A percentile compares a stretch with the other conserved stretches of the same genome.
phyloP scores from a whole-genome alignment of 2,797 vertebrate species.

The Neosalanx taihuensis region DNA sequence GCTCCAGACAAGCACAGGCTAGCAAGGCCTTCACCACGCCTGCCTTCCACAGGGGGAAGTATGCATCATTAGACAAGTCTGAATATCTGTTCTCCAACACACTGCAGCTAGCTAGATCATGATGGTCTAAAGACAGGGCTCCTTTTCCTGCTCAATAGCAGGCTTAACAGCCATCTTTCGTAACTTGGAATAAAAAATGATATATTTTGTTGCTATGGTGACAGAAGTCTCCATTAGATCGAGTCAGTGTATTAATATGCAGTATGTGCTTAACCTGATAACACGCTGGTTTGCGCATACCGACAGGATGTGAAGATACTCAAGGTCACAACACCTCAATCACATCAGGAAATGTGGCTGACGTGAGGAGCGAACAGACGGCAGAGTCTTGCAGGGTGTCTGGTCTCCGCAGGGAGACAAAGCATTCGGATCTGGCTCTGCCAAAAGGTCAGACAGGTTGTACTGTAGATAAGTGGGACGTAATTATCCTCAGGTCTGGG shows the following conservation, averaged over 20 bases:
- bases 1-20: constrained; percentile 70
- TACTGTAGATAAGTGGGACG: constrained; percentile 7
- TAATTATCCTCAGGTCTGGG: constrained; percentile 7
- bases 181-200: too few species aligned
- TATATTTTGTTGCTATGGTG: too few species aligned
- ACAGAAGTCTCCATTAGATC: too few species aligned
- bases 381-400: not conserved
- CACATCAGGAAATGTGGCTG: constrained; percentile 18
- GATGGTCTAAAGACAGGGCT: too few species aligned
- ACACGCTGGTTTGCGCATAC: not conserved
- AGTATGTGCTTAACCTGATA: too few species aligned
- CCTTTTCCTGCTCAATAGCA: too few species aligned
- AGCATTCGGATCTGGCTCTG: not conserved
- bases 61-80: constrained; percentile 67
- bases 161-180: too few species aligned
- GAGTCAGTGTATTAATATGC: too few species aligned
- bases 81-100: constrained; percentile 51
- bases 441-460: constrained; percentile 14
- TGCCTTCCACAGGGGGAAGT: constrained; percentile 65
- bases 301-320: constrained; percentile 17
- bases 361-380: constrained; percentile 7
- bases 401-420: not conserved
- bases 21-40: constrained; percentile 42
- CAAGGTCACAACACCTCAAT: constrained; percentile 21
- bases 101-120: not conserved